These are phyloP conservation scores for Melanaphis sacchari DNA, from an alignment of 1,140 invertebrate genomes.

Conservation along the genomic window DNA sequence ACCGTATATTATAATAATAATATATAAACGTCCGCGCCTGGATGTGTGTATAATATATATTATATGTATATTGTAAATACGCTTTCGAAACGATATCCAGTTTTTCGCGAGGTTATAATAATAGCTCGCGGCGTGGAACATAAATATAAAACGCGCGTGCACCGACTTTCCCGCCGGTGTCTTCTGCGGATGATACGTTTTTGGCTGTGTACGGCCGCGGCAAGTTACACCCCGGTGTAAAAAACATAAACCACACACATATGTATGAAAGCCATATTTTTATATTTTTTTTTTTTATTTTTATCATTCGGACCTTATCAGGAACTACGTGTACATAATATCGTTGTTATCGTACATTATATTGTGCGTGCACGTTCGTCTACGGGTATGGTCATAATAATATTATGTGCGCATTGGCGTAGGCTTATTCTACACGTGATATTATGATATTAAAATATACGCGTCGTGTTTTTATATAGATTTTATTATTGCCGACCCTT, in stretches of 20 bases:
- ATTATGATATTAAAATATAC: background rate
- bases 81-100: background rate
- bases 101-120: background rate
- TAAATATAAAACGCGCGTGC: background rate
- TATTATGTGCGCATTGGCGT: background rate
- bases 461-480: background rate
- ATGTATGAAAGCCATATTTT: background rate
- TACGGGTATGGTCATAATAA: background rate
- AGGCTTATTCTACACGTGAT: background rate
- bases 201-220: background rate
- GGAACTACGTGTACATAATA: background rate
- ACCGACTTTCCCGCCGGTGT: background rate
- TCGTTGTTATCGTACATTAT: background rate
- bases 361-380: background rate
- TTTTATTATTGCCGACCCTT: background rate
- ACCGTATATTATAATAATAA: constrained; percentile 18
- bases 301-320: background rate
- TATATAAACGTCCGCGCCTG: background rate
- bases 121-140: background rate
- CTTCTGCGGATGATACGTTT: background rate
- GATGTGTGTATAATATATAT: background rate
- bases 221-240: background rate
- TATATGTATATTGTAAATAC: background rate
- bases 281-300: background rate
- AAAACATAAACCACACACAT: background rate